These are phyloP conservation scores for Loripinus fragilis DNA, from an alignment of 2,888 invertebrate genomes.

Conservation along the genomic window DNA sequence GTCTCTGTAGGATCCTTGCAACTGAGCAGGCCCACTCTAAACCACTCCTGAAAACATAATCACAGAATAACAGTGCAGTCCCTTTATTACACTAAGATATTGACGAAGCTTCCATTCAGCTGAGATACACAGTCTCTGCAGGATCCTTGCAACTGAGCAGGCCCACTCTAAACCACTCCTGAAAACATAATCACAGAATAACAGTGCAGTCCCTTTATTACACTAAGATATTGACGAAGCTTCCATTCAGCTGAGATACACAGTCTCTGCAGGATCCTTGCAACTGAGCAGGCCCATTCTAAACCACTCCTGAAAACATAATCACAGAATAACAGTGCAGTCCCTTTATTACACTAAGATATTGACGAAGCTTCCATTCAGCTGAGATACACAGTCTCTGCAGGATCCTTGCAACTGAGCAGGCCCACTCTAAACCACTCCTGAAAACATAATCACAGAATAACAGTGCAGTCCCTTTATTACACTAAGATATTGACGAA, in stretches of 20 bases:
- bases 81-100: too few relatives aligned
- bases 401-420: slow-evolving; percentile 79
- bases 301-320: slow-evolving; percentile 73
- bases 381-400: slow-evolving; percentile 73
- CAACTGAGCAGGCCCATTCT: slow-evolving; percentile 81
- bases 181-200: slow-evolving; percentile 29
- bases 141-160: slow-evolving; percentile 79
- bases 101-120: slow-evolving; percentile 74
- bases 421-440: slow-evolving; percentile 81
- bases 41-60: slow-evolving; percentile 71
- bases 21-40: slow-evolving; percentile 82
- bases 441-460: slow-evolving; percentile 61
- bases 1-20: slow-evolving; percentile 77
- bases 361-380: slow-evolving; percentile 76
- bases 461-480: too few relatives aligned
- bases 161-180: slow-evolving; percentile 82
- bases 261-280: slow-evolving; percentile 78
- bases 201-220: too few relatives aligned
- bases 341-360: too few relatives aligned
- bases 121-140: slow-evolving; percentile 76
- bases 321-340: too few relatives aligned
- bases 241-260: slow-evolving; percentile 75
- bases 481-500: too few relatives aligned
- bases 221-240: too few relatives aligned
- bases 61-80: too few relatives aligned